A percentile compares a stretch with the other conserved stretches of the same genome.
Evolutionary conservation across 1,140 invertebrate genomes (phyloP).

Genomic region (Nasonia longicornis): DNA sequence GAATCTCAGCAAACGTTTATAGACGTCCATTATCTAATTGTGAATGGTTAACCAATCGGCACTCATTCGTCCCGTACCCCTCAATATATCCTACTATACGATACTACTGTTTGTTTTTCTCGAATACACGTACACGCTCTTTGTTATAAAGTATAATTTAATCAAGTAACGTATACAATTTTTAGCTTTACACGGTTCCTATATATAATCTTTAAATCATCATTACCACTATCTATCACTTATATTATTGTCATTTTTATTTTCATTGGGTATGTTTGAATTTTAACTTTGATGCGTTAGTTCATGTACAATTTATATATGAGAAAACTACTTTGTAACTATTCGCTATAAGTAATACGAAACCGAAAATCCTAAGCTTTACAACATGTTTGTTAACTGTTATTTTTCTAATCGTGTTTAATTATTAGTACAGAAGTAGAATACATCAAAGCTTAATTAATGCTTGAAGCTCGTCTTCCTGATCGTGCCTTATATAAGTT

Average conservation of each 20-base stretch:
- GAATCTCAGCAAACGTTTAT: constrained; percentile 14
- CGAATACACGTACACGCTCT: constrained; percentile 15
- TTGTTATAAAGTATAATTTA: constrained; percentile 13
- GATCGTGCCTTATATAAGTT: background rate
- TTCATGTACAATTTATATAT: constrained; percentile 25
- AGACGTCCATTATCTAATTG: constrained; percentile 37
- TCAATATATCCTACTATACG: background rate
- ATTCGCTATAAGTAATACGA: background rate
- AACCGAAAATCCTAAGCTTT: background rate
- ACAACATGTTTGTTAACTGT: background rate
- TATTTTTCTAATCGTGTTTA: background rate
- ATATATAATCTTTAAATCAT: constrained; percentile 17
- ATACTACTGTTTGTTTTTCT: constrained; percentile 25
- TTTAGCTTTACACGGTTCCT: background rate
- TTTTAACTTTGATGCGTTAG: constrained; percentile 39
- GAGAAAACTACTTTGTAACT: constrained; percentile 1
- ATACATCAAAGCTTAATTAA: constrained; percentile 25
- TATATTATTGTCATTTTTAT: constrained; percentile 10
- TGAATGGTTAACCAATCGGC: constrained; percentile 47
- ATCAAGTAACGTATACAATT: constrained; percentile 9
- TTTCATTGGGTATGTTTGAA: constrained; percentile 31
- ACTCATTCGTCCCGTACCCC: constrained; percentile 23
- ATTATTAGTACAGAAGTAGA: background rate
- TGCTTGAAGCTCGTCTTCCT: constrained; percentile 12
- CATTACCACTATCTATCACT: constrained; percentile 11